Base-by-base conservation (phyloP, 2,888 invertebrate species). In the Auanema sp. region DNA sequence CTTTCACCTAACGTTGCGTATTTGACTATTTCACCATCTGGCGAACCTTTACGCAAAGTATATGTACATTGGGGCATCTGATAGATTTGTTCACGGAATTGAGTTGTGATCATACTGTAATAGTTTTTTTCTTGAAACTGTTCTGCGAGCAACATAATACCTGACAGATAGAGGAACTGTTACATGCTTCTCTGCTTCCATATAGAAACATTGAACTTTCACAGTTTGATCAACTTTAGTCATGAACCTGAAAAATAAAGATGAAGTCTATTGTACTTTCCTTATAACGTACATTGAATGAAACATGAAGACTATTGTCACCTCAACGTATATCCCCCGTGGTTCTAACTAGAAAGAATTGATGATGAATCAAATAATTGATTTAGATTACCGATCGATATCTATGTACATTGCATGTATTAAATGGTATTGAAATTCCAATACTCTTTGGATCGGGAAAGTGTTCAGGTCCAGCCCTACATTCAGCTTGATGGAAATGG, bases 141-240 rank as follows among this genome's bases (percentile, higher is more conserved):
- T 43, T 60, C 6, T 23, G 25, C n/a, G 41, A 49, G 6, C 14
- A 63, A 18, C 8, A 12, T 42, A 68, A 52, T n/a, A 79, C 83
- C 83, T 83, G 51, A 83, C 83, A 65, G 81, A 80, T 53, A 83
- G 52, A 1, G 81, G 81, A 4, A 76, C 78, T 2, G 76, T 72
- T 0, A 83, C 83, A 42, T 77, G 76, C 60, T 83, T 83, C 33
- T 83, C 81, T 0, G 83, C 81, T 71, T 83, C 83, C 83, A 83
- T 83, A 64, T 83, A 83, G 65, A 83, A 83, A 57, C 83, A 83
- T 60, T 83, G 81, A 40, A 81, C 76, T 58, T 83, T 83, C n/a
- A 83, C 80, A 60, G 78, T 82, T 63, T 82, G 83, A 65, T 83
- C 83, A n/a, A 83, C 77, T 66, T 83, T 83, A 1, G 83, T 83